Conservation (phyloP, 2,888 invertebrate genomes). For the Phengaris arion region DNA sequence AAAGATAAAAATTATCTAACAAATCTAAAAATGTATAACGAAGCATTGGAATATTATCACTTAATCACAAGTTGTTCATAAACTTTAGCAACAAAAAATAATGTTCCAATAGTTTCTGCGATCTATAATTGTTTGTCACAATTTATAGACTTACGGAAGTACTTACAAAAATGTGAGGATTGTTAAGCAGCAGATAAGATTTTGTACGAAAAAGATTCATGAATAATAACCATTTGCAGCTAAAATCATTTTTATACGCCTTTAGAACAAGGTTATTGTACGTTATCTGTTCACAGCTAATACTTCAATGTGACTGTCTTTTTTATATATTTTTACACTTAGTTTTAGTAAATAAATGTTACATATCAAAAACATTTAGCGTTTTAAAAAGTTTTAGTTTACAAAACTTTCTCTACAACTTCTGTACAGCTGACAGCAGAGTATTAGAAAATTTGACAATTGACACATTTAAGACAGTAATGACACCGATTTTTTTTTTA, state of each 20-base stretch:
- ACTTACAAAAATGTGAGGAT: constrained; percentile 7
- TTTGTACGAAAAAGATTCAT: constrained; percentile 19
- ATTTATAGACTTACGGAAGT: background rate
- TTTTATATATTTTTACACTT: constrained; percentile 11
- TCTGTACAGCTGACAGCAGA: background rate
- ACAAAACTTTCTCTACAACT: constrained; percentile 26
- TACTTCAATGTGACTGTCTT: background rate
- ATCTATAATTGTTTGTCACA: background rate
- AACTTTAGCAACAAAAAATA: background rate
- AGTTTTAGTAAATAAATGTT: constrained; percentile 19
- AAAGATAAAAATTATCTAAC: constrained; percentile 17
- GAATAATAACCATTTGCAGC: constrained; percentile 5
- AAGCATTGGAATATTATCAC: background rate
- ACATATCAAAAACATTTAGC: constrained; percentile 9
- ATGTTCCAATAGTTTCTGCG: background rate
- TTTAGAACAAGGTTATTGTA: constrained; percentile 1
- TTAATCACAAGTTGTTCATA: background rate
- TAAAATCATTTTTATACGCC: constrained; percentile 10
- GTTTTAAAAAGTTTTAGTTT: constrained; percentile 25
- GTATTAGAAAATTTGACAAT: constrained; percentile 8
- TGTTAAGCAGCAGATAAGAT: constrained; percentile 18
- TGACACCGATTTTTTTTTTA: too few relatives aligned
- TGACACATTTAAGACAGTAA: background rate
- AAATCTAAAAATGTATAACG: background rate
- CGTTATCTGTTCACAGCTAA: constrained; percentile 6